Base-by-base conservation (phyloP, 35 echinoderm and acorn worm species). In the Holothuria glaberrima region DNA sequence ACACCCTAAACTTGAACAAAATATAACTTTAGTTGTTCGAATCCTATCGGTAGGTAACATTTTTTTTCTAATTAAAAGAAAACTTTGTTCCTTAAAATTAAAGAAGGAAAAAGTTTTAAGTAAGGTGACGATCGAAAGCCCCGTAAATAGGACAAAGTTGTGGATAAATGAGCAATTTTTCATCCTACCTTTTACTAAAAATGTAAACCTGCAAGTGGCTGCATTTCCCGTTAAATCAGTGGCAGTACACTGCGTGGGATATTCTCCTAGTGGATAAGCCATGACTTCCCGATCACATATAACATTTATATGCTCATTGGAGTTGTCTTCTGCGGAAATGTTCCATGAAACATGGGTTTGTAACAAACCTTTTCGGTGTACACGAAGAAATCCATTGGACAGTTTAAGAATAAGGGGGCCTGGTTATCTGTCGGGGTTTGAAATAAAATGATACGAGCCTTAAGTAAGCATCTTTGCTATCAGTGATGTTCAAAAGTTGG, bases 321-420 rank as follows among this genome's bases (percentile, higher is more conserved):
- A 86, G 32, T 94, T 94, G 30, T 94, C 93, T 19, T 35, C 59
- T 10, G 89, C 93, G 20, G 25, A 12, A 12, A 94, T 83, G n/a
- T 27, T 41, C 93, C 93, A 94, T 13, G 54, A 71, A 25, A 94
- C 93, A 59, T 48, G 77, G 2, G 82, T 88, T 27, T 38, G 19
- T 0, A 58, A 18, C n/a, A 61, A 29, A 18, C 69, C 61, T 18
- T 83, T 67, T 24, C 59, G 25, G 89, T 52, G 57, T 94, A 94
- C 2, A 87, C 68, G 3, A 41, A 35, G 34, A 79, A 76, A 60
- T 86, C 67, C 45, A 61, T 20, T 0, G 93, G 93, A 29, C 93
- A 94, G 12, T 5, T 17, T 22, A 71, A 80, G 30, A 94, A 91
- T 25, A 9, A 22, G 3, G 93, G 93, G 2, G 59, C 28, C 46